Conservation (phyloP, 2,888 invertebrate genomes). For the Cheilosia vernalis region DNA sequence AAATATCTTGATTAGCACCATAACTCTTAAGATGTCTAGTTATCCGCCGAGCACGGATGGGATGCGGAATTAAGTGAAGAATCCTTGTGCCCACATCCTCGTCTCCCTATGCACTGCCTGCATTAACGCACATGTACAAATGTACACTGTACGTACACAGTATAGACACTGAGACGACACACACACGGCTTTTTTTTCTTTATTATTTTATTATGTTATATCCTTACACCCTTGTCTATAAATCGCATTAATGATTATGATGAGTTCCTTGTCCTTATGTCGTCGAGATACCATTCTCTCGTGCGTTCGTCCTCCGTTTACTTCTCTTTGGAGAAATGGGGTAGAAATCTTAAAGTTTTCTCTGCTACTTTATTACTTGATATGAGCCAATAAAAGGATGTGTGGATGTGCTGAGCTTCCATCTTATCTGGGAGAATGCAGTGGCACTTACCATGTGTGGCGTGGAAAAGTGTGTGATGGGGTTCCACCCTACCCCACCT, state of each 20-base stretch:
- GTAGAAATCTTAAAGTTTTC: conserved; percentile 61
- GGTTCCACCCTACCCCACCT: conserved; percentile 23
- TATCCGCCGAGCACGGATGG: conserved; percentile 47
- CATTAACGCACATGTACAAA: conserved; percentile 21
- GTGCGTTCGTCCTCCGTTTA: conserved; percentile 5
- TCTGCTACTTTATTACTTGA: conserved; percentile 61
- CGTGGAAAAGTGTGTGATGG: conserved; percentile 13
- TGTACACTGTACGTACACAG: no score
- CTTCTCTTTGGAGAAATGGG: conserved; percentile 41
- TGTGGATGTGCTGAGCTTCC: conserved; percentile 30
- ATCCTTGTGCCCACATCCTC: conserved; percentile 18
- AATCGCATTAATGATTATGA: conserved; percentile 68
- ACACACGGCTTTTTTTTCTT: conserved; percentile 47
- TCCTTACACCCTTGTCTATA: conserved; percentile 65
- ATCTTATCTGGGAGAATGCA: conserved; percentile 49
- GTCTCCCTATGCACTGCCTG: conserved; percentile 24
- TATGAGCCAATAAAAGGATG: conserved; percentile 60
- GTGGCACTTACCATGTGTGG: neutral
- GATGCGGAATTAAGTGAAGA: conserved; percentile 44
- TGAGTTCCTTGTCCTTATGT: conserved; percentile 62
- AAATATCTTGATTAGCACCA: conserved; percentile 60
- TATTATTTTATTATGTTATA: conserved; percentile 62
- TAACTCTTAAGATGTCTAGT: conserved; percentile 58
- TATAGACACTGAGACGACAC: conserved; percentile 5
- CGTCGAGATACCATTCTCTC: conserved; percentile 40